Percentiles rank a stretch among this genome's conserved stretches.
These are phyloP conservation scores for Asteroscopus sphinx DNA, from an alignment of 2,888 invertebrate genomes.

Conservation along the genomic window DNA sequence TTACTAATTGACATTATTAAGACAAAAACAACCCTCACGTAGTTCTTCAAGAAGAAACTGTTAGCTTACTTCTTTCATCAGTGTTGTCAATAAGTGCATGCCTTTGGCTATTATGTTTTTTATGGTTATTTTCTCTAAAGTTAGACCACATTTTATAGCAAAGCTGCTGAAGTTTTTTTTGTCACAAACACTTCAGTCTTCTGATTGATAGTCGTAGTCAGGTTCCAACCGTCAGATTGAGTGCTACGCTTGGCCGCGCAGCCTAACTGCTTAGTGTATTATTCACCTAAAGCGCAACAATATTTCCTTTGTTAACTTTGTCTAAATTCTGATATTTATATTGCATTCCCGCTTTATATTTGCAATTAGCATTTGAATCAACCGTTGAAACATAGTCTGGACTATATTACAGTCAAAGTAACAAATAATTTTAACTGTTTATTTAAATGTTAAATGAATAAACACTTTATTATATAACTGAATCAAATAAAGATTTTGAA, in stretches of 20 bases:
- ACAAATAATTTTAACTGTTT: slow-evolving; percentile 3
- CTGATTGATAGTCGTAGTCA: slow-evolving; percentile 14
- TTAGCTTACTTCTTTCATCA: slow-evolving; percentile 12
- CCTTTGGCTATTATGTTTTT: slow-evolving; percentile 6
- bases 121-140: not conserved
- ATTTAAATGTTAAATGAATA: slow-evolving; percentile 4
- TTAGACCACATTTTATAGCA: not conserved
- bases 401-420: not conserved
- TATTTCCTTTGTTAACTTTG: slow-evolving; percentile 11
- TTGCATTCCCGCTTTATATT: slow-evolving; percentile 1
- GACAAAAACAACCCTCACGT: slow-evolving; percentile 20
- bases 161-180: slow-evolving; percentile 2
- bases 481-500: slow-evolving; percentile 22
- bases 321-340: slow-evolving; percentile 14
- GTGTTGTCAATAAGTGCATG: slow-evolving; percentile 1
- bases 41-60: slow-evolving; percentile 6
- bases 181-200: slow-evolving; percentile 30
- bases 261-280: slow-evolving; percentile 28
- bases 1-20: slow-evolving; percentile 26
- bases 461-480: slow-evolving; percentile 9
- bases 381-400: slow-evolving; percentile 2
- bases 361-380: slow-evolving; percentile 28
- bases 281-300: slow-evolving; percentile 17
- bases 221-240: slow-evolving; percentile 25
- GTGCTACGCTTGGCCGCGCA: slow-evolving; percentile 24